These are phyloP conservation scores for Atta texana DNA, from an alignment of 1,140 invertebrate species.

Conservation along the genomic window DNA sequence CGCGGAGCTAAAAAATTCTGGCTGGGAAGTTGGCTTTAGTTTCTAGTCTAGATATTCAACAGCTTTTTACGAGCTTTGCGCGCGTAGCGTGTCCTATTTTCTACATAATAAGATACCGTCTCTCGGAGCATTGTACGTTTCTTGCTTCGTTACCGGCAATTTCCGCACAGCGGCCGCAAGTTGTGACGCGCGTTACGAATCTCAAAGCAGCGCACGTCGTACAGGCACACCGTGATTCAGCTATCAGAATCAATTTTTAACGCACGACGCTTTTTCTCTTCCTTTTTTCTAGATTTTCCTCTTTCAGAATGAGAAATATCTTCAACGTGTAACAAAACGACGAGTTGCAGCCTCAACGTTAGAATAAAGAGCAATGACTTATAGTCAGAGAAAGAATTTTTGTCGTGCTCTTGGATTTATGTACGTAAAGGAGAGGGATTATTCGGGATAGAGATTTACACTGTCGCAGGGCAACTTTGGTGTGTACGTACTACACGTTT, in stretches of 20 bases:
- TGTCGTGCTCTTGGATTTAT: not conserved
- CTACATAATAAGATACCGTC: conserved; percentile 54
- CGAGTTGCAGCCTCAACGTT: not conserved
- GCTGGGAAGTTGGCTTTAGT: conserved; percentile 13
- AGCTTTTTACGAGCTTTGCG: conserved; percentile 38
- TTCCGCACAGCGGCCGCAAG: conserved; percentile 44
- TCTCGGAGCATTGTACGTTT: conserved; percentile 49
- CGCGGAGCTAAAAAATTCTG: not conserved
- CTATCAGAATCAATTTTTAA: conserved; percentile 57
- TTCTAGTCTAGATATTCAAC: conserved; percentile 7
- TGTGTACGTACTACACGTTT: conserved; percentile 27
- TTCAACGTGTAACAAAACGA: conserved; percentile 4
- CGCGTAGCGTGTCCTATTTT: conserved; percentile 40
- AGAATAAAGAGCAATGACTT: not conserved
- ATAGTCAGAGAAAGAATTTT: not conserved
- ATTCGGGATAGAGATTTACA: not conserved
- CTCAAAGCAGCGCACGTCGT: conserved; percentile 50
- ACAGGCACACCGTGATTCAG: conserved; percentile 52
- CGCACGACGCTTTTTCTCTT: conserved; percentile 46
- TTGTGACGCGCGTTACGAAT: conserved; percentile 39
- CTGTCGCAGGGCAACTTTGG: not conserved
- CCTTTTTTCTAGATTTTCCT: conserved; percentile 30
- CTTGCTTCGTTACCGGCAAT: conserved; percentile 60
- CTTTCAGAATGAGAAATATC: conserved; percentile 23
- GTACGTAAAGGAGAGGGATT: not conserved